Evolutionary conservation across 2,888 invertebrate species (phyloP), one percentile per base, ranked within the genome.

Genomic region (Exocentrus adspersus): DNA sequence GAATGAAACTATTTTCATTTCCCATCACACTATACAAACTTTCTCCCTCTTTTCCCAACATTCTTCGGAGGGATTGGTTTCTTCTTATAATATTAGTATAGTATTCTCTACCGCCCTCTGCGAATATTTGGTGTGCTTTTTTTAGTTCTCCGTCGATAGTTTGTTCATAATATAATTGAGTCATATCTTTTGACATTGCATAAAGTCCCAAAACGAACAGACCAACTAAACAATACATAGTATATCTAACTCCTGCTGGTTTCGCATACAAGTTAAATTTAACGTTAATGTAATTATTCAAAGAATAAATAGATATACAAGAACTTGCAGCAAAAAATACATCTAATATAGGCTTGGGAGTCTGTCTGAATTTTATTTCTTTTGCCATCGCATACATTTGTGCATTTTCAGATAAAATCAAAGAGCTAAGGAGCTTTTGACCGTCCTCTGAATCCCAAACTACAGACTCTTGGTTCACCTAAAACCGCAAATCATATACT

Each of bases 361-460:
- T 88, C 66, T 88, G 85, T 1, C 87, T 79, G 82, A 88, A 87
- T 61, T 90, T 79, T 54, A 95, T 86, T 80, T 93, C 90, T 71
- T 90, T 86, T 61, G 92, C 93, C 20, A 95, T 88, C 0, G 90
- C 93, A 84, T 92, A 95, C 64, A 91, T 85, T 79, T 93, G 89
- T 7, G 92, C 94, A 66, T 90, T 88, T 67, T 92, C 91, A 10
- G 91, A 89, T n/a, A 95, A 78, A 2, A 92, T 80, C 21, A 94
- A 77, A 0, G 93, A 87, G 10, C 91, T 82, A 52, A 89, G 81
- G 45, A 95, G 83, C 59, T 87, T 80, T 70, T 86, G 80, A 0
- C 90, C 92, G 61, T 84, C 85, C 61, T 88, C 86, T 0, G 88
- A 84, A 30, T 84, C 83, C 90, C 92, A 92, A 71, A 89, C 83